Conservation (phyloP, 2,797 vertebrate species). For the Nyctibius grandis region DNA sequence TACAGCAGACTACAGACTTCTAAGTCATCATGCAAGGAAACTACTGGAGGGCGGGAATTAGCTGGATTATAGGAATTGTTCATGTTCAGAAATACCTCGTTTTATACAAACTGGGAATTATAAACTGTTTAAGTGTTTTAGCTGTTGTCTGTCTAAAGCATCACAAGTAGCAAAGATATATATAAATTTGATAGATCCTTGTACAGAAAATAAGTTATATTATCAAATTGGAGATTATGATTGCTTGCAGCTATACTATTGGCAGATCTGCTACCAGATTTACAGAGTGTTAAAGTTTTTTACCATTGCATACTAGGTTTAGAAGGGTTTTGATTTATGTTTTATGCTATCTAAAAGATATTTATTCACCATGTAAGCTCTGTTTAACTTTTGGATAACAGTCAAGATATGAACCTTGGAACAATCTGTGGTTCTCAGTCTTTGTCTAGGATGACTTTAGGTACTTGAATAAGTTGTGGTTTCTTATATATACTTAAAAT, state of each 20-base stretch:
- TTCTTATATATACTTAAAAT: not conserved
- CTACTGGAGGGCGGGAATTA: not conserved
- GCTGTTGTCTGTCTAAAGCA: not conserved
- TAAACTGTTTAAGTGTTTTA: not conserved
- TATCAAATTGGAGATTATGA: not conserved
- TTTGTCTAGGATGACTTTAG: not conserved
- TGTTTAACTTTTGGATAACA: not conserved
- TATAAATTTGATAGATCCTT: not conserved
- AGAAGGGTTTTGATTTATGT: fast-evolving
- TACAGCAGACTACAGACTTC: not conserved
- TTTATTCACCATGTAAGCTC: not conserved
- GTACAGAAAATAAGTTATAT: not conserved
- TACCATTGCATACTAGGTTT: not conserved
- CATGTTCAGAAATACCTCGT: not conserved
- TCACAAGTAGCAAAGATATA: not conserved
- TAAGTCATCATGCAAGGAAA: not conserved
- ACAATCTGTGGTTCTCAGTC: not conserved
- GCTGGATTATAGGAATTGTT: not conserved
- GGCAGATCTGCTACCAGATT: not conserved
- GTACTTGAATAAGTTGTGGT: not conserved
- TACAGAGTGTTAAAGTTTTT: not conserved
- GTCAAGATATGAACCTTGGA: not conserved
- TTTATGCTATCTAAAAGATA: not conserved
- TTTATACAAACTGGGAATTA: not conserved
- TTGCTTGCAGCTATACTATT: not conserved